A percentile compares a stretch with the other conserved stretches of the same genome.
Evolutionary conservation across 2,113 vertebrate genomes (phyloP).

Genomic region (Aphyosemion australe): DNA sequence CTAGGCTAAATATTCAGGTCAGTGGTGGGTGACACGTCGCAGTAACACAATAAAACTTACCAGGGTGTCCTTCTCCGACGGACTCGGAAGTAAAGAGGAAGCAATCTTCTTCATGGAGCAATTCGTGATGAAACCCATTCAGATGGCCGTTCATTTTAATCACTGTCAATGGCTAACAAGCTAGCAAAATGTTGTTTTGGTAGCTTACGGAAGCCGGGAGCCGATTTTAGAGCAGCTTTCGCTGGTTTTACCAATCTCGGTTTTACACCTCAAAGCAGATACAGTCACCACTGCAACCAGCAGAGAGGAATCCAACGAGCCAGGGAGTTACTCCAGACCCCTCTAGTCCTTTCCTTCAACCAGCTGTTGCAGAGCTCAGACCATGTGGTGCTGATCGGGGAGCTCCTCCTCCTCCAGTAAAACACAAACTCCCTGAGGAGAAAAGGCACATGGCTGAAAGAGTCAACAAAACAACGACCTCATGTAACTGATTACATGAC

Average conservation of each 20-base stretch:
- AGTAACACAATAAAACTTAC: conserved; percentile 68
- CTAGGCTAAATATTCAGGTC: conserved; percentile 8
- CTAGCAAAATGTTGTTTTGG: conserved; percentile 14
- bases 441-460: too few species aligned
- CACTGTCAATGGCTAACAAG: conserved; percentile 25
- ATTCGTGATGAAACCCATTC: conserved; percentile 85
- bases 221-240: background rate
- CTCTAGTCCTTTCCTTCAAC: conserved; percentile 16
- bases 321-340: background rate
- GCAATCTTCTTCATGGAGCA: conserved; percentile 83
- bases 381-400: conserved; percentile 54
- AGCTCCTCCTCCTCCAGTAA: background rate
- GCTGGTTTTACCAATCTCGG: too few species aligned
- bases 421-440: too few species aligned
- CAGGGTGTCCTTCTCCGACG: conserved; percentile 84
- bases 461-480: too few species aligned
- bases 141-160: conserved; percentile 85
- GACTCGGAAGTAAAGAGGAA: conserved; percentile 96
- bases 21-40: background rate
- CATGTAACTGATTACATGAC: too few species aligned
- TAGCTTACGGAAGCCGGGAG: background rate
- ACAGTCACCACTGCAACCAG: background rate
- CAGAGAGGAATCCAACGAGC: accelerated
- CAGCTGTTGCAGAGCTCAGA: conserved; percentile 37
- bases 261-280: background rate